These are phyloP conservation scores for Meghimatium bilineatum DNA, from an alignment of 2,888 invertebrate species.

Conservation along the genomic window DNA sequence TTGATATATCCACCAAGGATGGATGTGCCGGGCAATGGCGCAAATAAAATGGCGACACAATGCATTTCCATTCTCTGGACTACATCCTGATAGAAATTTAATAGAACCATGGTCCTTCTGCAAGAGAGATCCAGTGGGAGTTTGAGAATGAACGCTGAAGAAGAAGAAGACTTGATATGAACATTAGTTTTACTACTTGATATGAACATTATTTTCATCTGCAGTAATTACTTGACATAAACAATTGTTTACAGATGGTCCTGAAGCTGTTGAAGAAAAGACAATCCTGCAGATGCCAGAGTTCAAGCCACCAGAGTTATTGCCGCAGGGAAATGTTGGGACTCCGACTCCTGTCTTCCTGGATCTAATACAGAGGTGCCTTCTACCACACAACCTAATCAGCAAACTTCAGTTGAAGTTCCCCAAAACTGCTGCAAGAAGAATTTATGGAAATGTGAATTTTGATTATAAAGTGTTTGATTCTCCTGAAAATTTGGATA, in stretches of 20 bases:
- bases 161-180: too few relatives aligned
- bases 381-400: slow-evolving; percentile 78
- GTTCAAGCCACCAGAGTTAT: slow-evolving; percentile 74
- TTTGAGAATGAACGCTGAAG: too few relatives aligned
- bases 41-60: too few relatives aligned
- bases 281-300: slow-evolving; percentile 72
- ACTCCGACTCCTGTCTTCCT: slow-evolving; percentile 79
- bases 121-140: too few relatives aligned
- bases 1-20: too few relatives aligned
- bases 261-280: slow-evolving; percentile 42
- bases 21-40: too few relatives aligned
- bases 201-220: not conserved
- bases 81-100: too few relatives aligned
- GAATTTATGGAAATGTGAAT: slow-evolving; percentile 78
- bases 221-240: not conserved
- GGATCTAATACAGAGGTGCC: slow-evolving; percentile 78
- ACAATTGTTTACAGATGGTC: not conserved
- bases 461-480: slow-evolving; percentile 73
- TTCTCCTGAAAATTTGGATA: not conserved
- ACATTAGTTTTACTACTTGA: too few relatives aligned
- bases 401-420: slow-evolving; percentile 77
- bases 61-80: too few relatives aligned
- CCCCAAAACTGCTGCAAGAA: slow-evolving; percentile 71
- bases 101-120: too few relatives aligned
- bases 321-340: slow-evolving; percentile 81